Conservation (phyloP, 2,888 invertebrate genomes). For the Plagodis pulveraria region DNA sequence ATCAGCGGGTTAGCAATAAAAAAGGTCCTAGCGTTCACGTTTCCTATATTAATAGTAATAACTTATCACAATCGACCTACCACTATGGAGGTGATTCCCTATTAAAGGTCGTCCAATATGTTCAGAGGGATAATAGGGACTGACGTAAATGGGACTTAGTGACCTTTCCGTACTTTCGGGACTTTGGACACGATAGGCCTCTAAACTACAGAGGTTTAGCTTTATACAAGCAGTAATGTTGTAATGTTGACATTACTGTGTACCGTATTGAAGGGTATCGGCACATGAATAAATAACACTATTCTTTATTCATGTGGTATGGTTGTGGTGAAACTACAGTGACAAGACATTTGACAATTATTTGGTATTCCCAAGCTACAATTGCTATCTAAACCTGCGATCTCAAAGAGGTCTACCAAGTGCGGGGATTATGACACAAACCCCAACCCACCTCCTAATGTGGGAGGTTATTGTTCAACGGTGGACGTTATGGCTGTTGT, state of each 20-base stretch:
- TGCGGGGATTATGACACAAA: no score
- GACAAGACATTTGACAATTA: no score
- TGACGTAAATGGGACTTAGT: conserved; percentile 71
- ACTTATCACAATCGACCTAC: conserved; percentile 58
- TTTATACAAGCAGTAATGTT: background rate
- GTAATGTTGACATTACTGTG: background rate
- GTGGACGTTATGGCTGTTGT: no score
- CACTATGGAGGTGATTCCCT: conserved; percentile 60
- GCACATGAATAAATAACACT: no score
- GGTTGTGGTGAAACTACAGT: no score
- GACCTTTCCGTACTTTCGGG: conserved; percentile 52
- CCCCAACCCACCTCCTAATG: no score
- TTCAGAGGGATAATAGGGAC: conserved; percentile 73
- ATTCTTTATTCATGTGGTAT: no score
- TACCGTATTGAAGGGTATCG: background rate
- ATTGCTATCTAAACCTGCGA: no score
- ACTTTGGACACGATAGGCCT: conserved; percentile 13
- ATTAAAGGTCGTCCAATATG: conserved; percentile 75
- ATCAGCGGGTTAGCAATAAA: conserved; percentile 37
- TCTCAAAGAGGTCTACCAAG: no score
- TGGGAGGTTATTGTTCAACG: no score
- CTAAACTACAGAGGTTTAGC: conserved; percentile 6
- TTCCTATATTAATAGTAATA: conserved; percentile 69
- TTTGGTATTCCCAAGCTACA: no score
- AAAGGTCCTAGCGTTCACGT: conserved; percentile 34